Conservation (phyloP, 2,113 vertebrate genomes). For the Arvicanthis niloticus region DNA sequence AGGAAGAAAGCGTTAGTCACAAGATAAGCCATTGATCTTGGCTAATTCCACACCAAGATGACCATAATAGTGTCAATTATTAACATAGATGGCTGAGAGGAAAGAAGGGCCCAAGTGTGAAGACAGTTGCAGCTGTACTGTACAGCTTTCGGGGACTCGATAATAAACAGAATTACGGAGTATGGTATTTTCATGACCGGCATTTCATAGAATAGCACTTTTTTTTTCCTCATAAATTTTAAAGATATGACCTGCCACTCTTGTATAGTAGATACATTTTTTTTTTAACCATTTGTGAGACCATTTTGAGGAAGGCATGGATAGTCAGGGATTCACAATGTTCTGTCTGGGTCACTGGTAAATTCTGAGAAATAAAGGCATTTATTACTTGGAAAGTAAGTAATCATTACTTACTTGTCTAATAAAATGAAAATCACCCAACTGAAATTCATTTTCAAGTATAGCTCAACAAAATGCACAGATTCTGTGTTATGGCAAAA, state of each 20-base stretch:
- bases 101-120: slow-evolving; percentile 65
- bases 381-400: too few relatives aligned
- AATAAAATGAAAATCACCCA: background rate
- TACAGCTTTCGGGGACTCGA: background rate
- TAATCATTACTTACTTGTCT: slow-evolving; percentile 1
- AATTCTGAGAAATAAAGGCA: background rate
- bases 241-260: slow-evolving; percentile 15
- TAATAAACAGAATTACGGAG: background rate
- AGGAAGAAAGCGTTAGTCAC: slow-evolving; percentile 50
- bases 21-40: slow-evolving; percentile 74
- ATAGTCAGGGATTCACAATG: background rate
- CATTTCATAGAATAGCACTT: slow-evolving; percentile 24
- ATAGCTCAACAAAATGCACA: background rate
- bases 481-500: background rate
- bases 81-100: slow-evolving; percentile 63
- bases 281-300: background rate
- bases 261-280: background rate
- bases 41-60: slow-evolving; percentile 70
- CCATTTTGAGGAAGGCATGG: background rate
- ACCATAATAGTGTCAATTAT: slow-evolving; percentile 75
- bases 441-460: background rate
- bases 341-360: slow-evolving; percentile 53
- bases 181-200: background rate
- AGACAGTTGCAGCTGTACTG: slow-evolving; percentile 59
- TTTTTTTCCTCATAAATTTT: slow-evolving; percentile 37